A percentile compares a stretch with the other conserved stretches of the same genome.
Evolutionary conservation across 1,140 invertebrate genomes (phyloP).

Genomic region (Proales similis): DNA sequence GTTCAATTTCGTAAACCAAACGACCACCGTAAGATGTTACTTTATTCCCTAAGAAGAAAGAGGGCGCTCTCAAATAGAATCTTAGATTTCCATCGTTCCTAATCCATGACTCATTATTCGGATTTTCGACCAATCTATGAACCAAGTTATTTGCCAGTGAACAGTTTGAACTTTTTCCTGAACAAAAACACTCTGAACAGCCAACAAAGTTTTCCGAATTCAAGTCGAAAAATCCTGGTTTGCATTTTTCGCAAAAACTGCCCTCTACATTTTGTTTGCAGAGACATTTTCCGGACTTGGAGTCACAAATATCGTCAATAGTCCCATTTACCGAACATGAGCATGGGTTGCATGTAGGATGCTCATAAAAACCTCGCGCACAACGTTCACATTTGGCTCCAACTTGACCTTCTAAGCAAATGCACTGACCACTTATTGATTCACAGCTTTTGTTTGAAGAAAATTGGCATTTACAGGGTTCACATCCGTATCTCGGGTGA

Average conservation of each 20-base stretch:
- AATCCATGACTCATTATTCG: not conserved
- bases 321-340: slow-evolving; percentile 78
- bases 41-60: slow-evolving; percentile 69
- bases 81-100: not conserved
- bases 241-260: slow-evolving; percentile 72
- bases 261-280: slow-evolving; percentile 75
- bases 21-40: slow-evolving; percentile 75
- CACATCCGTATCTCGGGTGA: slow-evolving; percentile 86
- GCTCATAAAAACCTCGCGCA: slow-evolving; percentile 67
- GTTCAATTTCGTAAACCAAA: no score
- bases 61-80: slow-evolving; percentile 70
- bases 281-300: slow-evolving; percentile 71
- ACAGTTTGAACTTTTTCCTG: slow-evolving; percentile 87
- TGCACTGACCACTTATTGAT: slow-evolving; percentile 67
- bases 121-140: not conserved
- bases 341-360: slow-evolving; percentile 79
- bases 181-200: slow-evolving; percentile 95
- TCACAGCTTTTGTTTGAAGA: slow-evolving; percentile 60
- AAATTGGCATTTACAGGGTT: slow-evolving; percentile 52
- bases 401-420: slow-evolving; percentile 76
- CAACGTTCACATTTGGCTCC: slow-evolving; percentile 82
- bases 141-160: slow-evolving; percentile 70
- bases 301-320: slow-evolving; percentile 76
- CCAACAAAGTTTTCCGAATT: slow-evolving; percentile 74
- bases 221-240: slow-evolving; percentile 82